Conservation (phyloP, 2,888 invertebrate species). For the Calameuta pallipes region DNA sequence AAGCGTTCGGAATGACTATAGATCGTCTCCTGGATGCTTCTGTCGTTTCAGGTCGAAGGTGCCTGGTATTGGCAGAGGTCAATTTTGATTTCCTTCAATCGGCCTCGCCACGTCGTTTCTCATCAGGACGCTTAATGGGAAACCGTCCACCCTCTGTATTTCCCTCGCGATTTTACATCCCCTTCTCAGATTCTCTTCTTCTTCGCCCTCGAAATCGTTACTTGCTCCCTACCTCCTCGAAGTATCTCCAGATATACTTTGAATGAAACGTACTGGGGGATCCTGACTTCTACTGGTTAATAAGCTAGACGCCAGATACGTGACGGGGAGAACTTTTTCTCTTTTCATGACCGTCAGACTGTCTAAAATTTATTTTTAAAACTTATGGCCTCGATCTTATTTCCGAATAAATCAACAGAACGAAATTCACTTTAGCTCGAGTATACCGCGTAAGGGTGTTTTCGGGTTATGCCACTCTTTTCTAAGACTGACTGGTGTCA, state of each 20-base stretch:
- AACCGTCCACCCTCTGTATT: slow-evolving; percentile 28
- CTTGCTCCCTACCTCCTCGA: not conserved
- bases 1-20: slow-evolving; percentile 34
- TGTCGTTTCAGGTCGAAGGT: not conserved
- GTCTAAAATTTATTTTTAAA: not conserved
- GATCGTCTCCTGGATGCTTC: not conserved
- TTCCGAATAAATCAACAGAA: not conserved
- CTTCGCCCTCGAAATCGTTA: slow-evolving; percentile 1
- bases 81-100: slow-evolving; percentile 38
- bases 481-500: not conserved
- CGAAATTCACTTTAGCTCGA: not conserved
- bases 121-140: slow-evolving; percentile 43
- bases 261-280: not conserved
- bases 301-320: not conserved
- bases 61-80: slow-evolving; percentile 5
- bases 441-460: not conserved
- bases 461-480: not conserved
- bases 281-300: not conserved
- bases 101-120: slow-evolving; percentile 35
- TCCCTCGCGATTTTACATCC: slow-evolving; percentile 32
- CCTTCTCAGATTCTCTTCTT: slow-evolving; percentile 13
- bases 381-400: not conserved
- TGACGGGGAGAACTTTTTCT: not conserved
- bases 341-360: not conserved
- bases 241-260: not conserved